A percentile compares a stretch with the other conserved stretches of the same genome.
These are phyloP conservation scores for Chaetorhynchus papuensis DNA, from an alignment of 2,113 vertebrate species.

Conservation along the genomic window DNA sequence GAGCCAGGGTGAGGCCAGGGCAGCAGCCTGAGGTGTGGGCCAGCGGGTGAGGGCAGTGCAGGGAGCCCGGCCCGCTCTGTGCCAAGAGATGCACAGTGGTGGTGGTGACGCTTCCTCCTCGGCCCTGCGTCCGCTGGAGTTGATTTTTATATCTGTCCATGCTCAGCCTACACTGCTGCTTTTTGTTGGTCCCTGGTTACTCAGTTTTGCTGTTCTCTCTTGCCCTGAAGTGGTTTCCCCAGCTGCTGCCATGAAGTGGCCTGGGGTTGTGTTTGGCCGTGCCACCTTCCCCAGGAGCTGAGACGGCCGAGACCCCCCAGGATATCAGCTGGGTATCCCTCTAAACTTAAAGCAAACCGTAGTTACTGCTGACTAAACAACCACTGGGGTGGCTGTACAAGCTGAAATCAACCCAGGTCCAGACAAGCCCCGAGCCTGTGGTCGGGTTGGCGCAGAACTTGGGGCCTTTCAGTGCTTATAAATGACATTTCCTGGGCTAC, in stretches of 20 bases:
- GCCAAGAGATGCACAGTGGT: accelerated
- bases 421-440: not conserved
- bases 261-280: not conserved
- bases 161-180: not conserved
- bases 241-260: not conserved
- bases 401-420: not conserved
- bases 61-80: not conserved
- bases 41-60: accelerated
- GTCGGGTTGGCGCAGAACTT: not conserved
- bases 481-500: not conserved
- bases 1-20: accelerated
- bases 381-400: not conserved
- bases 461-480: not conserved
- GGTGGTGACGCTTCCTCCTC: accelerated
- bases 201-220: not conserved
- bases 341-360: not conserved
- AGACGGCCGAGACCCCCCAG: accelerated
- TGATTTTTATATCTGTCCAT: not conserved
- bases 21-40: not conserved
- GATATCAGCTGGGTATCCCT: accelerated
- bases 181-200: not conserved
- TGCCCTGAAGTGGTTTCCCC: not conserved
- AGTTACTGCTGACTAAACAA: not conserved
- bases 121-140: accelerated
- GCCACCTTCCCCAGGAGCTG: not conserved